Evolutionary conservation across 2,888 invertebrate species (phyloP).

Genomic region (Alloscopus bannaensis): DNA sequence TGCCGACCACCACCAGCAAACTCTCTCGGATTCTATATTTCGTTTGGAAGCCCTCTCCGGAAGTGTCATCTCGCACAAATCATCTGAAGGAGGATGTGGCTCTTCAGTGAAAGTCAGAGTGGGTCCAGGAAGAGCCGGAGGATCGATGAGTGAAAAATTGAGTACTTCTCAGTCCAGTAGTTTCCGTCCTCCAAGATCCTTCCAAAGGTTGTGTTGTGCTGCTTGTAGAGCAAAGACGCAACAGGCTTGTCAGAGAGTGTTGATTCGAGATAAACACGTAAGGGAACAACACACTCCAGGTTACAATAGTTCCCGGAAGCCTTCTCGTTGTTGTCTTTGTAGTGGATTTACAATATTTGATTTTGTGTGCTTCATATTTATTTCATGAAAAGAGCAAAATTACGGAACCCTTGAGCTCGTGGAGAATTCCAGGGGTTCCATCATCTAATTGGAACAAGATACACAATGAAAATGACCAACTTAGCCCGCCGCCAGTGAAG

Average conservation of each 20-base stretch:
- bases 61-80: not conserved
- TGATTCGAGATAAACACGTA: constrained; percentile 54
- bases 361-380: constrained; percentile 17
- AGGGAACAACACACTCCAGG: constrained; percentile 1
- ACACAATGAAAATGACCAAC: constrained; percentile 13
- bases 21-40: too few species aligned
- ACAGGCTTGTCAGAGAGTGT: constrained; percentile 43
- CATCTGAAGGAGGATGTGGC: too few species aligned
- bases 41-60: too few species aligned
- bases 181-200: constrained; percentile 32
- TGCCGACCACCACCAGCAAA: too few species aligned
- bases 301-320: not conserved
- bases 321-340: not conserved
- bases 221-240: constrained; percentile 65
- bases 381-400: constrained; percentile 36
- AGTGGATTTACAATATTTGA: constrained; percentile 23
- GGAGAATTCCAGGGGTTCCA: constrained; percentile 48
- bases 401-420: constrained; percentile 25
- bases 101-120: not conserved
- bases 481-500: not conserved
- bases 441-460: constrained; percentile 7
- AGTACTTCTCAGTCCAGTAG: constrained; percentile 19
- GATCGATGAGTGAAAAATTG: constrained; percentile 19
- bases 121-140: constrained; percentile 27
- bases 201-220: constrained; percentile 57